These are phyloP conservation scores for Hetaerina titia DNA, from an alignment of 2,888 invertebrate genomes.

Conservation along the genomic window DNA sequence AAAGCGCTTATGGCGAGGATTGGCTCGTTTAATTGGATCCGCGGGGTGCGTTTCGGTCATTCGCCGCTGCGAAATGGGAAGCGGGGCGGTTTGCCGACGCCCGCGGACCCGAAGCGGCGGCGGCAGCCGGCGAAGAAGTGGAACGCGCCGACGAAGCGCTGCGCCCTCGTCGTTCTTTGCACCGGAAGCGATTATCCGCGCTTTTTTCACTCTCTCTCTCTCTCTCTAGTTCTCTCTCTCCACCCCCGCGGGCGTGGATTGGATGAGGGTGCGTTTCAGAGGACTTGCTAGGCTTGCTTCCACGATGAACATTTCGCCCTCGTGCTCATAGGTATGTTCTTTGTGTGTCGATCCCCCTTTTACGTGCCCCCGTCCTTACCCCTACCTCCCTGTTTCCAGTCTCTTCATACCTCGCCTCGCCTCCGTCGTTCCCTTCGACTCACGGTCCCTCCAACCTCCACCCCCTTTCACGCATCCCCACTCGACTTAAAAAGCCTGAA, in stretches of 20 bases:
- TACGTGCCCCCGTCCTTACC: not conserved
- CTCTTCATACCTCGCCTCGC: not conserved
- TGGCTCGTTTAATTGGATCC: slow-evolving; percentile 64
- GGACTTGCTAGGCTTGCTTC: not conserved
- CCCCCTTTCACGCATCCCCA: too few relatives aligned
- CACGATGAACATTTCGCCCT: not conserved
- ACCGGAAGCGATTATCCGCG: slow-evolving; percentile 12
- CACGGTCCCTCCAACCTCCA: too few relatives aligned
- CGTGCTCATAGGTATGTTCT: too few relatives aligned
- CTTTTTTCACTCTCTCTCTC: not conserved
- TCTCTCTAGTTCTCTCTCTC: too few relatives aligned
- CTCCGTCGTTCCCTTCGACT: not conserved
- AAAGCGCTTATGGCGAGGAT: slow-evolving; percentile 60
- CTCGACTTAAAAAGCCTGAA: too few relatives aligned
- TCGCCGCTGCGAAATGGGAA: not conserved
- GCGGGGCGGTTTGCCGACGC: not conserved
- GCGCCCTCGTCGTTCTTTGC: not conserved
- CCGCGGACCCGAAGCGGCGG: not conserved
- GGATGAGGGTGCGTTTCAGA: not conserved
- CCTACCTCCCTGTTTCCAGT: not conserved
- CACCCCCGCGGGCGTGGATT: not conserved
- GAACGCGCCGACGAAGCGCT: not conserved
- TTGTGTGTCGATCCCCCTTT: not conserved
- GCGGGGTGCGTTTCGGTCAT: not conserved
- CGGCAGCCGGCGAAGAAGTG: not conserved